Base-by-base conservation (phyloP, 2,797 vertebrate genomes). In the Cetoscarus ocellatus region DNA sequence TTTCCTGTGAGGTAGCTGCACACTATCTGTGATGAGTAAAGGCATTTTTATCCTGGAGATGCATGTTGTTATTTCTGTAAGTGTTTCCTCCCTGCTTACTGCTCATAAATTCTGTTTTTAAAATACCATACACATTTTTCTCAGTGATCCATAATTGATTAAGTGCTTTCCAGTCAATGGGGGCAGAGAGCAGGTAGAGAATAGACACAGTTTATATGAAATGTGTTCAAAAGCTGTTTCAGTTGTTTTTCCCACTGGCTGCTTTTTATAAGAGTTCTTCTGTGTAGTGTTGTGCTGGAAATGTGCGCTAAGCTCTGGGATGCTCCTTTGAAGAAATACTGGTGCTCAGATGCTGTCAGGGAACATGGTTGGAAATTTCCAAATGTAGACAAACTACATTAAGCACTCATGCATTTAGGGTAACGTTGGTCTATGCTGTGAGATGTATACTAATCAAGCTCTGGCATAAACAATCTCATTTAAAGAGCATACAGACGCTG, bases 361-460 rank as follows among this genome's bases (percentile, higher is more conserved):
- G 50, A 49, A 74, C 48, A 58, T 51, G 10, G 10, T 8, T 47
- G 4, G n/a, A 54, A 63, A 65, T 60, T 48, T 59, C 51, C 50
- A 52, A 49, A 60, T 34, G 2, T 36, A 14, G 7, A 55, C 9
- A 64, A 65, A 57, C 61, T 54, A 69, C 66, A n/a, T 13, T 3
- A 59, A n/a, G 18, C 18, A 6, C 14, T 73, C 8, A 34, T 70
- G 45, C 13, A 1, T 50, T 15, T 12, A 18, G 14, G 11, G 57
- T 3, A 51, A 54, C 27, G 56, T 42, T 54, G 34, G 13, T 72
- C 8, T 9, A 15, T 55, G 7, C 38, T 39, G 7, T 39, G 47
- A 62, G 49, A 70, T 56, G 10, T 27, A 53, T 67, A 49, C 42
- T 63, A 70, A 75, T 73, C 9, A 57, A 48, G 34, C n/a, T 50